A percentile compares a stretch with the other conserved stretches of the same genome.
These are phyloP conservation scores for Hyles euphorbiae DNA, from an alignment of 1,140 invertebrate species.

Conservation along the genomic window DNA sequence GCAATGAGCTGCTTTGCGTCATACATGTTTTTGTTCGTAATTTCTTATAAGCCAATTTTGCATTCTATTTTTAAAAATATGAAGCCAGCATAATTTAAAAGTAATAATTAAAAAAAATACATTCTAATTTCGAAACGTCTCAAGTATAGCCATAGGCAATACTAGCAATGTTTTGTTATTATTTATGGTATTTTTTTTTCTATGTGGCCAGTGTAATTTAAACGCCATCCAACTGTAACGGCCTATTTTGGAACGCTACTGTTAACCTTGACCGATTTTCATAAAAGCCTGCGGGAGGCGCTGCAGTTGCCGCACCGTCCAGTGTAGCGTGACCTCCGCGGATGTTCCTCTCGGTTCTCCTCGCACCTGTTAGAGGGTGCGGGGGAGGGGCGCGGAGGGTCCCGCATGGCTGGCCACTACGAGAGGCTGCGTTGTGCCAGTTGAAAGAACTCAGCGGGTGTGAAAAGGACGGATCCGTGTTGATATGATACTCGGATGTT, in stretches of 20 bases:
- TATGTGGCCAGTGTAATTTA: no score
- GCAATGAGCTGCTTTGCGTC: conserved; percentile 39
- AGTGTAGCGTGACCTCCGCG: conserved; percentile 23
- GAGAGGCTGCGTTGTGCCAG: conserved; percentile 29
- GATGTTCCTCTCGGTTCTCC: conserved; percentile 3
- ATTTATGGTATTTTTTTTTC: background rate
- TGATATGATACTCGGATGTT: background rate
- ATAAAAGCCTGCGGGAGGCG: conserved; percentile 34
- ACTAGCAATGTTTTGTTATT: background rate
- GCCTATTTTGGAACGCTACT: conserved; percentile 21
- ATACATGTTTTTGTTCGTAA: conserved; percentile 29
- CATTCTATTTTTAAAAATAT: background rate
- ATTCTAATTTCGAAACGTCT: background rate
- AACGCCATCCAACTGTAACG: no score
- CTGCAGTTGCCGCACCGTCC: conserved; percentile 26
- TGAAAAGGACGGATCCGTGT: conserved; percentile 20
- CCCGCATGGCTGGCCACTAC: conserved; percentile 14
- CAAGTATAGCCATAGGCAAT: background rate
- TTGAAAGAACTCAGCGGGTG: conserved; percentile 22
- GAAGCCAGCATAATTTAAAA: background rate
- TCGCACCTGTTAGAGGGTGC: background rate
- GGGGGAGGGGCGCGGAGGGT: conserved; percentile 9
- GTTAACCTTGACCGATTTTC: conserved; percentile 36
- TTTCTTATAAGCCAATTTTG: background rate
- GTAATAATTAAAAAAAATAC: background rate